These are phyloP conservation scores for Paramormyrops kingsleyae DNA, from an alignment of 2,113 vertebrate genomes.

Conservation along the genomic window DNA sequence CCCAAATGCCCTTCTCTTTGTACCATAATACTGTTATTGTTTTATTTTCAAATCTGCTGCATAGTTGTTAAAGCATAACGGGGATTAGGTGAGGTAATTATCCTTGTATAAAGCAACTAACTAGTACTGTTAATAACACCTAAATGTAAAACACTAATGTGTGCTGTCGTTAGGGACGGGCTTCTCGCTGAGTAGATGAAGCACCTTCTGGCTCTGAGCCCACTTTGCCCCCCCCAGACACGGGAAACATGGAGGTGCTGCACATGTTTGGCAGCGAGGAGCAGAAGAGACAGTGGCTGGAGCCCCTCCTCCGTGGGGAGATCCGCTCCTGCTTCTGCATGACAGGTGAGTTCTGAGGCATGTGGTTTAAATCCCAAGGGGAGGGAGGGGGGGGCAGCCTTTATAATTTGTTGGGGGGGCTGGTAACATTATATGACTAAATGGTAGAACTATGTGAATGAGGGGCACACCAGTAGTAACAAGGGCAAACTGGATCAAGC, in stretches of 20 bases:
- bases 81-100: background rate
- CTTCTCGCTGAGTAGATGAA: background rate
- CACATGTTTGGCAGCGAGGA: constrained; percentile 82
- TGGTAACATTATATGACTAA: background rate
- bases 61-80: background rate
- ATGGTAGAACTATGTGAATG: background rate
- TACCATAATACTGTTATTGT: background rate
- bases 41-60: background rate
- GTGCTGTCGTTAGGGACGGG: background rate
- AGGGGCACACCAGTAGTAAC: background rate
- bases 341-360: constrained; percentile 67
- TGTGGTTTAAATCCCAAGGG: background rate
- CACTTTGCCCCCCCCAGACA: constrained; percentile 60
- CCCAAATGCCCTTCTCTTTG: background rate
- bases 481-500: background rate
- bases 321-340: constrained; percentile 92
- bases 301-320: constrained; percentile 78
- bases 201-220: background rate
- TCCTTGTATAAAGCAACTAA: background rate
- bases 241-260: constrained; percentile 90
- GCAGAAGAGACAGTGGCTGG: constrained; percentile 82
- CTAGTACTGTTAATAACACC: background rate
- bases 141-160: background rate
- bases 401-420: too few relatives aligned
- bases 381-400: background rate